Base-by-base conservation (phyloP, 2,113 vertebrate species). In the Picathartes gymnocephalus region DNA sequence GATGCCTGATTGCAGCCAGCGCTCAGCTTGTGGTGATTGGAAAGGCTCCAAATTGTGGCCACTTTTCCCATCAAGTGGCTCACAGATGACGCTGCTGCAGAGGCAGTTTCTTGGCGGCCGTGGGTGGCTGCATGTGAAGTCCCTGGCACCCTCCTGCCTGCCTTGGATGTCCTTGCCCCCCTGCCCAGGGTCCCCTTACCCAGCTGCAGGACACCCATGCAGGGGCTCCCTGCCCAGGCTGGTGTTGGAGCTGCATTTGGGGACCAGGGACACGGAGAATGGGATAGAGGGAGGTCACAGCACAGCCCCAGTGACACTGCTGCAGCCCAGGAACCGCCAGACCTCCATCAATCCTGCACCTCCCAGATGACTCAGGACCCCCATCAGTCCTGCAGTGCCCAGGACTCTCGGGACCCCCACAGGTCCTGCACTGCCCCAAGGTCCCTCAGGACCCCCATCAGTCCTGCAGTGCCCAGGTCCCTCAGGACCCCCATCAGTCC, bases 21-120 rank as follows among this genome's bases (percentile, higher is more conserved):
- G 3, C 77, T 70, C 27, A 2, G 68, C 78, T 81, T 13, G 6
- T 17, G 2, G 77, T 9, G 65, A 57, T 37, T 89, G 81, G 64
- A 93, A 84, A 53, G 65, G 94, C 91, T 96, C 95, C 95, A 97
- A 92, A 96, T 96, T 94, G 96, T 87, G 10, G 73, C 94, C 97
- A 81, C 96, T 97, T 95, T 95, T 69, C 83, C 88, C 86, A 53
- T 96, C 86, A 88, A 97, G 93, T 91, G 73, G 51, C 47, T 58
- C 71, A 13, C 6, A 1, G 93, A 95, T 95, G 40, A 12, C n/a
- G 64, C 90, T 56, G 96, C 90, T 39, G 80, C 96, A 90, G 89
- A 94, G 92, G 86, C 94, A 93, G 92, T 97, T 97, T 96, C 92
- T 87, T 92, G 58, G 86, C 20, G 16, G 66, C 62, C 0, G 7